Evolutionary conservation across 2,888 invertebrate genomes (phyloP), one percentile per base, ranked within the genome.

Genomic region (Mimas tiliae): DNA sequence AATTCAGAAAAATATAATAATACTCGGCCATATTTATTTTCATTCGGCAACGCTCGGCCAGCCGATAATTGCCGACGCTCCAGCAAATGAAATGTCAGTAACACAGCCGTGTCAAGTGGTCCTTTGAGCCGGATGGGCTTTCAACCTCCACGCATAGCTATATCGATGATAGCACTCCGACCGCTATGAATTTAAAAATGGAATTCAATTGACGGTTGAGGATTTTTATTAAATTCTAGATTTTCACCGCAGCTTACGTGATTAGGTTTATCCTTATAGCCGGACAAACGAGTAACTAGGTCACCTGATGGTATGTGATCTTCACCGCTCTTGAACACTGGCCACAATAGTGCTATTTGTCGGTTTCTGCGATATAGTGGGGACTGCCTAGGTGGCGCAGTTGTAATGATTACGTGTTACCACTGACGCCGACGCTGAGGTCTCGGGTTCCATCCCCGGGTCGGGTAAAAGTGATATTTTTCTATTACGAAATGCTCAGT

Each of bases 51-150:
- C 11, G 58, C 58, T 58, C 38, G 58, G 6, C 33, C 34, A 11
- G 16, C 19, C 58, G 58, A 58, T 58, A 58, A 58, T 58, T 58
- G 58, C 38, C 58, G 58, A 38, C 38, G 34, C 38, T 34, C 33
- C 16, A n/a, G 58, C 58, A 58, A 58, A 58, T 58, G 58, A 58
- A 58, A 58, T 58, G 58, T 58, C 58, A 58, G 58, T 19, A 58
- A 42, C 58, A 58, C 19, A 8, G 21, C 58, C 19, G 55, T 19
- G 38, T 58, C 58, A 19, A 58, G 58, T 42, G 58, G 58, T 42
- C 58, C 58, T 58, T 58, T 19, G 11, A 38, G 58, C 42, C 58
- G 58, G 42, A 58, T 34, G n/a, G 42, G 42, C 58, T 58, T 38
- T 58, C 58, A 42, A 38, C 7, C 38, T n/a, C 58, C 38, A 58